These are phyloP conservation scores for Lasioglossum baleicum DNA, from an alignment of 1,140 invertebrate species.

Conservation along the genomic window DNA sequence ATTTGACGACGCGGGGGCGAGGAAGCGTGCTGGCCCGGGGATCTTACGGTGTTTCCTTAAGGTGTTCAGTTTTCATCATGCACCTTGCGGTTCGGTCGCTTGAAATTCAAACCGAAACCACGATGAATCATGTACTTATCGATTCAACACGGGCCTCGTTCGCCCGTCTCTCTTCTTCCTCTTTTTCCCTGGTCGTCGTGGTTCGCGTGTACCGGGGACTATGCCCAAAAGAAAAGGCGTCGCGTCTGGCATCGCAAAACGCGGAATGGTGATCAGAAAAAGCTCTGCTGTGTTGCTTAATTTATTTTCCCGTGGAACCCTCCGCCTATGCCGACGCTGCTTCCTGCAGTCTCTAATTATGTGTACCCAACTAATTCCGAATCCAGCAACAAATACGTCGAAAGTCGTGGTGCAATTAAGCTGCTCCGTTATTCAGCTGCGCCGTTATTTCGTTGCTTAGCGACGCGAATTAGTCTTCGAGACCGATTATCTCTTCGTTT, in stretches of 20 bases:
- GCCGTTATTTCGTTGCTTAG: no score
- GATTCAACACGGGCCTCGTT: conserved; percentile 69
- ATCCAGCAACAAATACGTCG: not conserved
- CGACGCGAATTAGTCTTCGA: no score
- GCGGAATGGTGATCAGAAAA: not conserved
- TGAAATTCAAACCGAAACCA: conserved; percentile 74
- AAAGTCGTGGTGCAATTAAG: not conserved
- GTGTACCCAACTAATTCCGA: conserved; percentile 6
- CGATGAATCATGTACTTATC: conserved; percentile 75
- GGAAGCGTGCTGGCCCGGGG: not conserved
- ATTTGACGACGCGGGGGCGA: not conserved
- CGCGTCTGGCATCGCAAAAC: conserved; percentile 70
- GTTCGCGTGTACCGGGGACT: conserved; percentile 52
- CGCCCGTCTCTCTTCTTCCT: conserved; percentile 56
- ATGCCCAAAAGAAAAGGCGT: conserved; percentile 59
- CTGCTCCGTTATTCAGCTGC: no score
- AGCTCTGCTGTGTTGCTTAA: not conserved
- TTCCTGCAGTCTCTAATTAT: not conserved
- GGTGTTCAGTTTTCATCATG: conserved; percentile 31
- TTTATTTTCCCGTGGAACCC: not conserved
- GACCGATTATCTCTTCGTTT: no score
- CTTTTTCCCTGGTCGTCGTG: conserved; percentile 57
- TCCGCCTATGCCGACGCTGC: not conserved
- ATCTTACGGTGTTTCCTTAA: conserved; percentile 32
- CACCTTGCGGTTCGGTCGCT: conserved; percentile 57